Percentiles rank a stretch among this genome's conserved stretches.
phyloP scores from a whole-genome alignment of 2,113 vertebrate species.

The Poeciliopsis occidentalis region DNA sequence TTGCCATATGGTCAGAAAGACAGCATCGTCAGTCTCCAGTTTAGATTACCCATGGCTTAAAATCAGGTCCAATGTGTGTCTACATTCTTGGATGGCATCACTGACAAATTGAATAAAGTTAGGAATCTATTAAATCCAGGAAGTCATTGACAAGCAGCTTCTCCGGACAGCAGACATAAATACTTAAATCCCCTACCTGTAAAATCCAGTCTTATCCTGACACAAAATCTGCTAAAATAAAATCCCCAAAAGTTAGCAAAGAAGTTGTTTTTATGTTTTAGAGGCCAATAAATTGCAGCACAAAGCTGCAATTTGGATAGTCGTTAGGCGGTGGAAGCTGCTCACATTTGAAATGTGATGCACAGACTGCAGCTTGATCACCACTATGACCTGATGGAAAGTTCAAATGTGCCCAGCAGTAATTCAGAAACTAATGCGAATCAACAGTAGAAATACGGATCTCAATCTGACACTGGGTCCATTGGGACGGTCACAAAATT shows the following conservation, averaged over 20 bases:
- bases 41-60: no score
- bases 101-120: not conserved
- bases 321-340: not conserved
- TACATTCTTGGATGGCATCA: not conserved
- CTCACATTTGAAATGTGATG: not conserved
- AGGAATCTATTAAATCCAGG: not conserved
- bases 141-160: not conserved
- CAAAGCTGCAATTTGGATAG: not conserved
- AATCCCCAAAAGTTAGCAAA: not conserved
- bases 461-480: no score
- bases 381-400: no score
- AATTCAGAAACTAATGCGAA: no score
- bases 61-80: not conserved
- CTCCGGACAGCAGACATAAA: not conserved
- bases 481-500: no score
- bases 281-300: no score
- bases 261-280: no score
- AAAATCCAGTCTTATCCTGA: not conserved
- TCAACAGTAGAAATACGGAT: no score
- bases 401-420: no score
- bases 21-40: not conserved
- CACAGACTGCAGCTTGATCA: not conserved
- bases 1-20: constrained; percentile 2
- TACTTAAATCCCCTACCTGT: not conserved
- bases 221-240: not conserved